Conservation (phyloP, 2,113 vertebrate genomes). For the Odocoileus virginianus region DNA sequence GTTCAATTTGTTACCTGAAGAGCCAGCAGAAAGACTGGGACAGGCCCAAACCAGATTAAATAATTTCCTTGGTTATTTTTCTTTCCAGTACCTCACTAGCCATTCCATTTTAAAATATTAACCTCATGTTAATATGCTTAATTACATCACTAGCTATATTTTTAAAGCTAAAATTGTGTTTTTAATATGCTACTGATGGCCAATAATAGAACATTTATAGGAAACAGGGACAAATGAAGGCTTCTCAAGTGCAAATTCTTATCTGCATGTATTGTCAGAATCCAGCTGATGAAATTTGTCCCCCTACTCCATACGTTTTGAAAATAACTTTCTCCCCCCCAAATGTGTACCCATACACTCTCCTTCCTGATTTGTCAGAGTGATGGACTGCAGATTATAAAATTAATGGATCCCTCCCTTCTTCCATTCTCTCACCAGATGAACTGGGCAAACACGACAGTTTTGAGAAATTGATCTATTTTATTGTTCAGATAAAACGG, state of each 20-base stretch:
- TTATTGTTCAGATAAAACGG: constrained; percentile 46
- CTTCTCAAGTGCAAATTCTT: neutral
- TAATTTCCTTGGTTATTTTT: neutral
- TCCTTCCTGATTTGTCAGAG: constrained; percentile 23
- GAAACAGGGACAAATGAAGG: neutral
- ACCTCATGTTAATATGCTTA: constrained; percentile 10
- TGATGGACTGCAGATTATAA: neutral
- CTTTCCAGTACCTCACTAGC: neutral
- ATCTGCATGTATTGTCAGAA: neutral
- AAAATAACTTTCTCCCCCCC: neutral
- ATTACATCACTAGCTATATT: neutral
- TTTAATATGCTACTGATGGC: neutral
- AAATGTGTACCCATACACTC: neutral
- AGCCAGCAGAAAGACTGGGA: neutral
- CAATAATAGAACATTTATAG: neutral
- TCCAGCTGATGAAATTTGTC: neutral
- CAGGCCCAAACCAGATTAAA: neutral
- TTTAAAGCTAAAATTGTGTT: constrained; percentile 22
- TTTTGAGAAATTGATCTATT: constrained; percentile 48
- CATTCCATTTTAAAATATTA: constrained; percentile 41
- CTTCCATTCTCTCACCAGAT: constrained; percentile 38
- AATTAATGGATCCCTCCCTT: constrained; percentile 20
- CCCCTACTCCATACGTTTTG: neutral
- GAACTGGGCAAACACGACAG: constrained; percentile 51
- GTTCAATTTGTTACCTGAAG: neutral